Evolutionary conservation across 2,113 vertebrate species (phyloP).

Genomic region (Puntigrus tetrazona): DNA sequence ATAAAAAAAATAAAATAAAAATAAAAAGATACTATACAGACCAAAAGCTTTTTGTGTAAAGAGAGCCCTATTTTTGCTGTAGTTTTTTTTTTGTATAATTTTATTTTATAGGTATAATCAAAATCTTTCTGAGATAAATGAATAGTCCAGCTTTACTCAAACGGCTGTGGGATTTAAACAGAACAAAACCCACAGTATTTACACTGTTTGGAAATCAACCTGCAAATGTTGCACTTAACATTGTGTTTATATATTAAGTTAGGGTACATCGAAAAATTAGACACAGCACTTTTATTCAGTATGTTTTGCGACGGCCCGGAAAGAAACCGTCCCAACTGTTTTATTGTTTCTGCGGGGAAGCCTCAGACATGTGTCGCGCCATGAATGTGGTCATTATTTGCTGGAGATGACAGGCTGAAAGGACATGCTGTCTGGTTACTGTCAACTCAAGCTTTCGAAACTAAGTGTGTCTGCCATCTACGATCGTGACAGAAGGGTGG

Average conservation of each 20-base stretch:
- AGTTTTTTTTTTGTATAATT: no score
- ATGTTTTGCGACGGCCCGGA: not conserved
- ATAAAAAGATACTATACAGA: not conserved
- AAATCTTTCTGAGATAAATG: not conserved
- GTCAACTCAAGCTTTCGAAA: constrained; percentile 14
- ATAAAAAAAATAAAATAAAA: no score
- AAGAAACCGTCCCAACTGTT: not conserved
- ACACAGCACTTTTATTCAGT: not conserved
- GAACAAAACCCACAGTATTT: not conserved
- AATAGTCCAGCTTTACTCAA: not conserved
- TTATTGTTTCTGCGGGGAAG: constrained; percentile 3
- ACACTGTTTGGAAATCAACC: not conserved
- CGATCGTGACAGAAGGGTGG: not conserved
- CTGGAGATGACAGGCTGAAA: not conserved
- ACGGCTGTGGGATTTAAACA: not conserved
- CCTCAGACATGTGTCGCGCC: constrained; percentile 1
- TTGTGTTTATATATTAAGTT: not conserved
- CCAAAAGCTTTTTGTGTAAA: not conserved
- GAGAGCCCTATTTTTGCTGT: not conserved
- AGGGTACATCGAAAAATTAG: not conserved
- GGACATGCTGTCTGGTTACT: constrained; percentile 22
- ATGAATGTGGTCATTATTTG: constrained; percentile 35
- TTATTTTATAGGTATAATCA: not conserved
- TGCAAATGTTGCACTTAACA: not conserved
- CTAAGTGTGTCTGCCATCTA: not conserved